These are phyloP conservation scores for Catharus minimus DNA, from an alignment of 2,113 vertebrate species.

Conservation along the genomic window DNA sequence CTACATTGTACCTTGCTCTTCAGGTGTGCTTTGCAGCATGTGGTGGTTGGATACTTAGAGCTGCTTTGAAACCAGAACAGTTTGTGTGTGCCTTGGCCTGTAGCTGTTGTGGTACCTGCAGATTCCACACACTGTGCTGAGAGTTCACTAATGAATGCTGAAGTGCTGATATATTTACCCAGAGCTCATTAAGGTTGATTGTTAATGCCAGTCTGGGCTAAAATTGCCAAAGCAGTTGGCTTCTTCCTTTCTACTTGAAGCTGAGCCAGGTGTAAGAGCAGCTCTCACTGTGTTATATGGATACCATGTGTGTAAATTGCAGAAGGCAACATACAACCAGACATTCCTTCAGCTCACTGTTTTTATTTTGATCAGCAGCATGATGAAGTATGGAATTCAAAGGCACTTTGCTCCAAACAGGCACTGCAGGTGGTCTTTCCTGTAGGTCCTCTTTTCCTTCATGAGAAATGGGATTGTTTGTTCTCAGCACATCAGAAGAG, in stretches of 20 bases:
- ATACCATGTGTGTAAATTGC: neutral
- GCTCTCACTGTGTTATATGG: neutral
- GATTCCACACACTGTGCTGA: neutral
- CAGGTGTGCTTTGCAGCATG: neutral
- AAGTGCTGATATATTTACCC: slow-evolving; percentile 1
- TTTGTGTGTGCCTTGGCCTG: neutral
- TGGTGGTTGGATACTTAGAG: neutral
- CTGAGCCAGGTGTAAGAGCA: neutral
- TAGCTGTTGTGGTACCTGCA: neutral
- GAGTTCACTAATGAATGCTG: neutral
- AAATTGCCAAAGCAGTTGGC: neutral
- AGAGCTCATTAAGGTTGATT: neutral
- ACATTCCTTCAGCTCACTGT: neutral
- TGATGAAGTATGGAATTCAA: neutral
- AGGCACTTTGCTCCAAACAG: neutral
- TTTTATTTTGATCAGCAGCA: neutral
- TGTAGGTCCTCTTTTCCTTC: neutral
- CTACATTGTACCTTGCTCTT: neutral
- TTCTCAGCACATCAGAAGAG: neutral
- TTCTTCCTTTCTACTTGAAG: neutral
- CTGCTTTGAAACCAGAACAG: neutral
- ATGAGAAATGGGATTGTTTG: neutral
- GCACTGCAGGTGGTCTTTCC: neutral
- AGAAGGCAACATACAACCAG: neutral
- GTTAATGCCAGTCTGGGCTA: neutral